These are phyloP conservation scores for Enteromius argenteus DNA, from an alignment of 2,797 vertebrate species.

Conservation along the genomic window DNA sequence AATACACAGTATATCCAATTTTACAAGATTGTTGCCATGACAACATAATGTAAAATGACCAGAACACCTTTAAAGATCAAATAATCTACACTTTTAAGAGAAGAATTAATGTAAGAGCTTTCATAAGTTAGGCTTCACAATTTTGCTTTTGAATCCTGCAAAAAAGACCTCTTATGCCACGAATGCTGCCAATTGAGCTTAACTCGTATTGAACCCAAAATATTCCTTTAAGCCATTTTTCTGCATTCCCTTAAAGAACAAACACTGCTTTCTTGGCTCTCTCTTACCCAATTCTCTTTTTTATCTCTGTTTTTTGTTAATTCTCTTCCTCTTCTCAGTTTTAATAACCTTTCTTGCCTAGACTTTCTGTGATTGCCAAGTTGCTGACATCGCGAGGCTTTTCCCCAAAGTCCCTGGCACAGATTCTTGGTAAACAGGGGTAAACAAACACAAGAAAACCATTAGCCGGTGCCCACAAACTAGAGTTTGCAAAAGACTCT, in stretches of 20 bases:
- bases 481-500: conserved; percentile 38
- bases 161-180: neutral
- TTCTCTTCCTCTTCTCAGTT: conserved; percentile 29
- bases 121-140: neutral
- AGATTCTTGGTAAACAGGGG: conserved; percentile 50
- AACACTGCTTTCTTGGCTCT: neutral
- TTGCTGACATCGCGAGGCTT: conserved; percentile 44
- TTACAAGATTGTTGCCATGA: neutral
- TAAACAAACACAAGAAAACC: conserved; percentile 59
- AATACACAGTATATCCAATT: neutral
- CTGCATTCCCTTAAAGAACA: neutral
- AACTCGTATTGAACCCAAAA: neutral
- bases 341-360: conserved; percentile 33
- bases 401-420: conserved; percentile 11
- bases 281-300: neutral
- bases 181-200: neutral
- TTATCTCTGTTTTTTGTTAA: conserved; percentile 28
- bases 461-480: conserved; percentile 52
- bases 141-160: conserved; percentile 7
- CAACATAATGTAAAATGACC: neutral
- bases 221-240: neutral
- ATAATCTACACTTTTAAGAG: neutral
- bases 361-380: conserved; percentile 42
- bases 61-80: conserved; percentile 4
- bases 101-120: neutral